Conservation (phyloP, 2,113 vertebrate genomes). For the Oriolus oriolus region DNA sequence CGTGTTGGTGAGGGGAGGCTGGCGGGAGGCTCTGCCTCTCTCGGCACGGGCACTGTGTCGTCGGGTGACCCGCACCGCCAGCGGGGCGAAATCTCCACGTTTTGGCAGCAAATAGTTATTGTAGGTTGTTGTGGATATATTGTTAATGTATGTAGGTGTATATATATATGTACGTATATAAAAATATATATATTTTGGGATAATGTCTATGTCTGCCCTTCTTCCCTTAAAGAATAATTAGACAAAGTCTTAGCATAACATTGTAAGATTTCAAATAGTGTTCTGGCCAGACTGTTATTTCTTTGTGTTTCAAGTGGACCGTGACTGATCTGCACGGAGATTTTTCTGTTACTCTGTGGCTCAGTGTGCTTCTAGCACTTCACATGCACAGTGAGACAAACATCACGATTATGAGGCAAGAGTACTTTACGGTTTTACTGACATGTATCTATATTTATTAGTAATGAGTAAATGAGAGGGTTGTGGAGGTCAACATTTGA, state of each 20-base stretch:
- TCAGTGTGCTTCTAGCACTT: neutral
- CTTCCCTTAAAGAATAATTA: neutral
- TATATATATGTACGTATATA: neutral
- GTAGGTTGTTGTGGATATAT: neutral
- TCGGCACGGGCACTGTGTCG: rapidly evolving
- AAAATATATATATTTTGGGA: neutral
- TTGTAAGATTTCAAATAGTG: neutral
- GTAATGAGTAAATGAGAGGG: neutral
- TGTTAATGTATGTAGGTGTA: neutral
- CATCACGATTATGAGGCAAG: neutral
- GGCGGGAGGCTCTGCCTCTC: neutral
- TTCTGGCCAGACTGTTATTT: neutral
- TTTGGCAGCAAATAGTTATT: neutral
- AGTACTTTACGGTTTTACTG: neutral
- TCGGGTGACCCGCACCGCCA: neutral
- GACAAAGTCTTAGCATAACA: neutral
- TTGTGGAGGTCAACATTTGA: neutral
- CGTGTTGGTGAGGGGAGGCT: neutral
- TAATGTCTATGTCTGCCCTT: neutral
- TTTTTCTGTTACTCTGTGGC: neutral
- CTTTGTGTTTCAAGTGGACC: neutral
- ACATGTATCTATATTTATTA: neutral
- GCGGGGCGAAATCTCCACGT: neutral
- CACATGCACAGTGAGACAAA: neutral
- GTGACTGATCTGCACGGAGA: neutral